Conservation (phyloP, 2,888 invertebrate species). For the Ormia ochracea region DNA sequence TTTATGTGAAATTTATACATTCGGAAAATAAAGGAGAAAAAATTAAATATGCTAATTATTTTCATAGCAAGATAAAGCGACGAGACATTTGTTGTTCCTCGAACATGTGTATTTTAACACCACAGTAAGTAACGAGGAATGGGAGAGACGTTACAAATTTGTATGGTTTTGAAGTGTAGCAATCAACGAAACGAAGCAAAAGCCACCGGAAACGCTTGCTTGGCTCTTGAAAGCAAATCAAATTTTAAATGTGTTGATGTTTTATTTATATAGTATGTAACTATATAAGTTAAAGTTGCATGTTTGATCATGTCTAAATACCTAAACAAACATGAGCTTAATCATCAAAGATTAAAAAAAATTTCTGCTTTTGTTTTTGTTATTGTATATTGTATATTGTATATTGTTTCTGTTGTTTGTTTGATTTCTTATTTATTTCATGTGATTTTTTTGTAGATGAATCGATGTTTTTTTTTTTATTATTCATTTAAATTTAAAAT, state of each 20-base stretch:
- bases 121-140: background rate
- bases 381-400: background rate
- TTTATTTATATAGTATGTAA: slow-evolving; percentile 52
- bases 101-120: slow-evolving; percentile 50
- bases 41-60: slow-evolving; percentile 60
- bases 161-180: slow-evolving; percentile 21
- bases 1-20: slow-evolving; percentile 54
- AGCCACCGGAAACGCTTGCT: slow-evolving; percentile 54
- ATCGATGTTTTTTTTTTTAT: slow-evolving; percentile 43
- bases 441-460: slow-evolving; percentile 41
- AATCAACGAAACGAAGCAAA: slow-evolving; percentile 10
- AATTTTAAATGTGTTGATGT: slow-evolving; percentile 44
- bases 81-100: slow-evolving; percentile 13
- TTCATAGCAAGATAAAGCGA: slow-evolving; percentile 44
- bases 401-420: too few species aligned
- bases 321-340: slow-evolving; percentile 35
- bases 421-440: background rate
- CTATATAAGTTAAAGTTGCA: slow-evolving; percentile 43
- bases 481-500: background rate
- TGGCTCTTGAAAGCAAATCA: slow-evolving; percentile 23
- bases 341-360: slow-evolving; percentile 13
- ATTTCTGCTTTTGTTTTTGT: background rate
- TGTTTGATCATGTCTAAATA: slow-evolving; percentile 55
- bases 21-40: slow-evolving; percentile 40
- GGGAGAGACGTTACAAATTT: slow-evolving; percentile 23